A percentile compares a stretch with the other conserved stretches of the same genome.
Evolutionary conservation across 2,113 vertebrate genomes (phyloP).

Genomic region (Dromiciops gliroides): DNA sequence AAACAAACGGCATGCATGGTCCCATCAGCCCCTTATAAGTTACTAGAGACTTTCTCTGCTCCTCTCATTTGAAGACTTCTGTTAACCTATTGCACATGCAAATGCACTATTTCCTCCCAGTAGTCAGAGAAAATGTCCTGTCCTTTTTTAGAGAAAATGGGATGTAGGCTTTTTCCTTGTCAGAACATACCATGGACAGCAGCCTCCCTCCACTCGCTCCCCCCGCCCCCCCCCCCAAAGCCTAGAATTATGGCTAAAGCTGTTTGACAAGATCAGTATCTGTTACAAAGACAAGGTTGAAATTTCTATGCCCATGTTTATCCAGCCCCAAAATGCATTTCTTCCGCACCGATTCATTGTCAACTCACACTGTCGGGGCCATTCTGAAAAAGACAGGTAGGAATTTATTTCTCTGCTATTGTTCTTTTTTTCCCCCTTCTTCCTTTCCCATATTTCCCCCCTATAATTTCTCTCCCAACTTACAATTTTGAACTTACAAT

Average conservation of each 20-base stretch:
- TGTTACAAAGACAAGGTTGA: background rate
- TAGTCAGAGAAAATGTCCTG: background rate
- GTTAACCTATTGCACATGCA: background rate
- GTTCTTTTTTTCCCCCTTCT: background rate
- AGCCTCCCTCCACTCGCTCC: background rate
- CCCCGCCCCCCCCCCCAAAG: rapidly evolving
- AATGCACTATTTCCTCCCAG: background rate
- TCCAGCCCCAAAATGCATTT: constrained; percentile 38
- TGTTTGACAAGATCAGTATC: background rate
- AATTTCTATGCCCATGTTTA: background rate
- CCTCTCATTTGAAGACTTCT: background rate
- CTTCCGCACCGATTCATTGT: background rate
- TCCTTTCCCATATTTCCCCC: background rate
- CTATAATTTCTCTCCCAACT: constrained; percentile 71
- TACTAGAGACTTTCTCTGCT: background rate
- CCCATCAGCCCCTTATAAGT: background rate
- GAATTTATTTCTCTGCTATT: constrained; percentile 25
- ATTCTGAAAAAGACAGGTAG: constrained; percentile 53
- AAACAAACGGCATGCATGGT: background rate
- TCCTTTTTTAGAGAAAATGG: background rate
- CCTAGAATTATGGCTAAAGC: rapidly evolving
- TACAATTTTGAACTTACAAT: constrained; percentile 55
- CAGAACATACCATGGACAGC: background rate
- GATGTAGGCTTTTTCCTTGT: background rate
- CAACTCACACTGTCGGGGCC: constrained; percentile 29